Evolutionary conservation across 2,797 vertebrate genomes (phyloP).

Genomic region (Halcyon badia): DNA sequence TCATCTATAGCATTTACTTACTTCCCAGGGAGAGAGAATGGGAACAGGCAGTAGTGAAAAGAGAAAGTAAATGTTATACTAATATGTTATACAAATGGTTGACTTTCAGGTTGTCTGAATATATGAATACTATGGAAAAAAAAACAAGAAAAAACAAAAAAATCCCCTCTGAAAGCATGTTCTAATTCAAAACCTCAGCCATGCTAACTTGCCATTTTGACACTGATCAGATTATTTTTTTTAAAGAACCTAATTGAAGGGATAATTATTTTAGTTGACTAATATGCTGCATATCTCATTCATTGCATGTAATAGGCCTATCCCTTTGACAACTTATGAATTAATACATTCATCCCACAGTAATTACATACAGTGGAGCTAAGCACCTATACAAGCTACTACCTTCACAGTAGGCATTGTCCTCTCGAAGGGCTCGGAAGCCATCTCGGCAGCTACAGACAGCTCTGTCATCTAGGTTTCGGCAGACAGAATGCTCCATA

Average conservation of each 20-base stretch:
- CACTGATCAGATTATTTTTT: not conserved
- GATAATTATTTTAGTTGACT: constrained; percentile 70
- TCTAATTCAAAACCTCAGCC: constrained; percentile 56
- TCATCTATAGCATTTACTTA: not conserved
- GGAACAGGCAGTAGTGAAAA: not conserved
- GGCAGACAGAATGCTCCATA: constrained; percentile 92
- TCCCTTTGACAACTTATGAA: constrained; percentile 60
- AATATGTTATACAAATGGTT: not conserved
- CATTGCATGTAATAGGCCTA: constrained; percentile 28
- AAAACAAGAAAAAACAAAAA: not conserved
- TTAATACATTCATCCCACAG: constrained; percentile 12
- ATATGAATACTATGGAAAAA: constrained; percentile 35
- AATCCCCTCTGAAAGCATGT: constrained; percentile 24
- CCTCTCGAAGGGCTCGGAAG: constrained; percentile 92
- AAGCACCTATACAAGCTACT: constrained; percentile 9
- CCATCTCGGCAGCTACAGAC: constrained; percentile 94
- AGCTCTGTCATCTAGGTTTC: constrained; percentile 91
- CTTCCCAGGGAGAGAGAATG: not conserved
- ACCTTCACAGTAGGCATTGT: constrained; percentile 98
- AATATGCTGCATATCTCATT: constrained; percentile 67
- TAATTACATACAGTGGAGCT: not conserved
- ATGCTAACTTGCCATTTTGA: constrained; percentile 35
- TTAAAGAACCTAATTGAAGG: constrained; percentile 30
- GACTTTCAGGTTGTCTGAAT: constrained; percentile 11
- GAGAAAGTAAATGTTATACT: not conserved